phyloP scores from a whole-genome alignment of 92 coral and sea anemone species.

The Phenganax stokvisi region DNA sequence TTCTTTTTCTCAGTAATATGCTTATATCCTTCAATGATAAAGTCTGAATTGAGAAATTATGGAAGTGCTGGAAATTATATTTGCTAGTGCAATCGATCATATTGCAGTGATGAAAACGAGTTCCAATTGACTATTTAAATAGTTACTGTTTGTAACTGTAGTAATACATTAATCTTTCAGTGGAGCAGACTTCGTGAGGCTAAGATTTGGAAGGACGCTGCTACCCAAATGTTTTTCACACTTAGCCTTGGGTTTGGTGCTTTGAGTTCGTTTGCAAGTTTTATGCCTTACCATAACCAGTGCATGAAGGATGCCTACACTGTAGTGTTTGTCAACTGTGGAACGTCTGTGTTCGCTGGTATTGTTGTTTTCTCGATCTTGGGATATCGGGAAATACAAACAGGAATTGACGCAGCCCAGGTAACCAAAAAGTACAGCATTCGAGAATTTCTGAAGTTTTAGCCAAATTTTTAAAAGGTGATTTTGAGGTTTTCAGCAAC shows the following conservation, averaged over 20 bases:
- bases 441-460: background rate
- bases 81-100: too few species aligned
- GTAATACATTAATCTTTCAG: conserved; percentile 32
- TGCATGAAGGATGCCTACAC: conserved; percentile 81
- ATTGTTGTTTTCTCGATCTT: conserved; percentile 86
- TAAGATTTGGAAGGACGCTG: conserved; percentile 95
- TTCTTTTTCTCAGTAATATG: too few species aligned
- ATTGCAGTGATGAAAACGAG: too few species aligned
- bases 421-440: conserved; percentile 32
- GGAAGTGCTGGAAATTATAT: too few species aligned
- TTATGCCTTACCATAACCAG: conserved; percentile 82
- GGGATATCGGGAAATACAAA: conserved; percentile 72
- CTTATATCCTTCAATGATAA: too few species aligned
- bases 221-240: conserved; percentile 94
- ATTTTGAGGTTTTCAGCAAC: too few species aligned
- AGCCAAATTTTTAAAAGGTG: too few species aligned
- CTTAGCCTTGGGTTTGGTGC: conserved; percentile 94
- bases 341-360: conserved; percentile 88
- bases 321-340: conserved; percentile 87
- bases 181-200: conserved; percentile 61
- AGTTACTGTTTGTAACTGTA: too few species aligned
- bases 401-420: conserved; percentile 74
- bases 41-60: too few species aligned
- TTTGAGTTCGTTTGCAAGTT: conserved; percentile 88
- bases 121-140: too few species aligned